Conservation (phyloP, 2,113 vertebrate species). For the Dascyllus trimaculatus region DNA sequence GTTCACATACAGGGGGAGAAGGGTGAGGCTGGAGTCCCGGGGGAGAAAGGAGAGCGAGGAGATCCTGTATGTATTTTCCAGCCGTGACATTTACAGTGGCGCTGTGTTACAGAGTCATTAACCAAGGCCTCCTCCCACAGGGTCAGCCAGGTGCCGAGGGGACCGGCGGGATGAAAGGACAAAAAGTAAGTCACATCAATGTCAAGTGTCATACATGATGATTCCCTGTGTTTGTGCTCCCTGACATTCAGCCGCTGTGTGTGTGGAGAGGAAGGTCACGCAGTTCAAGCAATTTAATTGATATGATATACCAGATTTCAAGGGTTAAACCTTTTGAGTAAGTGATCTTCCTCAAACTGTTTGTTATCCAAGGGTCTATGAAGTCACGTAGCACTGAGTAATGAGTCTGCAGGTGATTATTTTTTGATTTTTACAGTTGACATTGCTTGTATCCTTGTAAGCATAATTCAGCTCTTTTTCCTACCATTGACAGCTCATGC, state of each 20-base stretch:
- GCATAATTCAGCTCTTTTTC: neutral
- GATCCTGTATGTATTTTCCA: constrained; percentile 86
- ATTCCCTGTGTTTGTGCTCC: constrained; percentile 46
- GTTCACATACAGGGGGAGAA: constrained; percentile 83
- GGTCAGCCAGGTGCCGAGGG: constrained; percentile 83
- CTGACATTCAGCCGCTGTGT: constrained; percentile 17
- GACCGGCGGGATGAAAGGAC: constrained; percentile 83
- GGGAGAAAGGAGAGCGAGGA: constrained; percentile 85
- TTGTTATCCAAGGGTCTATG: constrained; percentile 28
- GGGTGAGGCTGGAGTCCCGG: constrained; percentile 83
- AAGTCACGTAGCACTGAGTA: constrained; percentile 35
- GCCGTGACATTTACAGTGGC: constrained; percentile 67
- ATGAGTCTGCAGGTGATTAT: constrained; percentile 27
- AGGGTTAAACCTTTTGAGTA: constrained; percentile 26
- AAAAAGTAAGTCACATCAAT: constrained; percentile 86
- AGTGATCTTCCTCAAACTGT: constrained; percentile 23
- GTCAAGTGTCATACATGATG: constrained; percentile 65
- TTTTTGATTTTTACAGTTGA: constrained; percentile 22
- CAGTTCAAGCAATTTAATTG: constrained; percentile 37
- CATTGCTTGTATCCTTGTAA: constrained; percentile 24
- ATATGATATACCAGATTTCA: constrained; percentile 4
- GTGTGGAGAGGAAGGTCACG: constrained; percentile 15
- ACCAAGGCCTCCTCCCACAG: constrained; percentile 78
- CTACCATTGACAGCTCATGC: neutral
- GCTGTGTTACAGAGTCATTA: constrained; percentile 64